Conservation (phyloP, 2,888 invertebrate genomes). For the Cataglyphis cursor region DNA sequence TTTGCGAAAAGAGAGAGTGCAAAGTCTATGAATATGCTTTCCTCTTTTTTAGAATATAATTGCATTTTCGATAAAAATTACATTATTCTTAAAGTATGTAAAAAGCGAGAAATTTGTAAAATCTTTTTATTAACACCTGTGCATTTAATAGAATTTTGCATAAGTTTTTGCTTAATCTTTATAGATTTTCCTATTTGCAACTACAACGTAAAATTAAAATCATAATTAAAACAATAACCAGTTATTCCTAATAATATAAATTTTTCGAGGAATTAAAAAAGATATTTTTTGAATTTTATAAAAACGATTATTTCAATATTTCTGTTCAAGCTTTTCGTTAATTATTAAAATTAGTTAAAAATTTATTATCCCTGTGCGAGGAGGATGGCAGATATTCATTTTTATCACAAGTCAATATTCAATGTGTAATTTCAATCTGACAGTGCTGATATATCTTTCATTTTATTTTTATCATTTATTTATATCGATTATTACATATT, state of each 20-base stretch:
- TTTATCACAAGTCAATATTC: background rate
- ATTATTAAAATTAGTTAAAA: background rate
- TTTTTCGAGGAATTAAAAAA: background rate
- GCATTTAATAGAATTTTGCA: background rate
- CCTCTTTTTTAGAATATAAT: background rate
- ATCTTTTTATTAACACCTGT: background rate
- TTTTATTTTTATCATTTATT: background rate
- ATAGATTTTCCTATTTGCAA: background rate
- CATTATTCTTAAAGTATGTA: too few relatives aligned
- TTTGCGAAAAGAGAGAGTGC: background rate
- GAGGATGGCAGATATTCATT: background rate
- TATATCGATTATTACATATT: background rate
- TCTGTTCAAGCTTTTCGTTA: background rate
- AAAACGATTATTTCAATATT: background rate
- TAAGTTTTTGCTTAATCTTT: too few relatives aligned
- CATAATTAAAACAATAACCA: background rate
- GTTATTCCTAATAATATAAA: background rate
- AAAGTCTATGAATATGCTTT: background rate
- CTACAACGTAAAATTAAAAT: background rate
- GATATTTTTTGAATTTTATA: background rate
- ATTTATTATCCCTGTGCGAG: background rate
- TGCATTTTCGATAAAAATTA: background rate
- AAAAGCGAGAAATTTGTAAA: background rate
- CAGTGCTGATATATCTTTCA: too few relatives aligned
- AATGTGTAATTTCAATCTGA: background rate